A percentile compares a stretch with the other conserved stretches of the same genome.
These are phyloP conservation scores for Drosophila rhopaloa DNA, from an alignment of 1,140 invertebrate genomes.

Conservation along the genomic window DNA sequence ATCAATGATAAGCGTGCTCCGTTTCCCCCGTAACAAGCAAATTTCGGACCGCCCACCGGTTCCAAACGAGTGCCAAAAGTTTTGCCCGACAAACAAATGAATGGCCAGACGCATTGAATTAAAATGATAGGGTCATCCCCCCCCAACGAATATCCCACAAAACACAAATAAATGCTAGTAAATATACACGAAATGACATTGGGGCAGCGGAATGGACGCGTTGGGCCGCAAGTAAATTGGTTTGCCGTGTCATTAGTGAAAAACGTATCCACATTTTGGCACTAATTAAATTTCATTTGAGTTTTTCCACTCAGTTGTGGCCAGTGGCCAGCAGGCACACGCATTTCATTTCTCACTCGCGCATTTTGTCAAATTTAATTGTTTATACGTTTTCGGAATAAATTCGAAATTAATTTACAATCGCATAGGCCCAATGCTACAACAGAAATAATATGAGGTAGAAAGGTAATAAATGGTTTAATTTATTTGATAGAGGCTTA, in stretches of 20 bases:
- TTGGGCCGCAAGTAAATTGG: conserved; percentile 47
- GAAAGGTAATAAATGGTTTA: too few relatives aligned
- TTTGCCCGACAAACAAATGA: conserved; percentile 56
- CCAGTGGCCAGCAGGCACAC: conserved; percentile 7
- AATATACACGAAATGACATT: conserved; percentile 10
- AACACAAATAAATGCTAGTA: conserved; percentile 20
- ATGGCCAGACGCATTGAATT: conserved; percentile 60
- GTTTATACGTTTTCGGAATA: conserved; percentile 55
- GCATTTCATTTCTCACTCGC: conserved; percentile 24
- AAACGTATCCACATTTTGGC: conserved; percentile 69
- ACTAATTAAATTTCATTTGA: conserved; percentile 78
- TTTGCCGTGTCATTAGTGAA: conserved; percentile 67
- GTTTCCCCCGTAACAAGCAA: conserved; percentile 53
- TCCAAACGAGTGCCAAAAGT: conserved; percentile 34
- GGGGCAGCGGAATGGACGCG: not conserved
- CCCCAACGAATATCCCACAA: conserved; percentile 6
- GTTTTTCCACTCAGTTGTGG: conserved; percentile 38
- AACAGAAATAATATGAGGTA: not conserved
- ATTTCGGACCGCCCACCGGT: conserved; percentile 12
- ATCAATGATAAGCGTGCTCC: conserved; percentile 69
- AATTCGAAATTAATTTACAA: conserved; percentile 53
- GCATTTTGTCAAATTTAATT: conserved; percentile 70
- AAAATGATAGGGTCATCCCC: conserved; percentile 45
- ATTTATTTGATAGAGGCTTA: too few relatives aligned
- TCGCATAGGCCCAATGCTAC: not conserved